These are phyloP conservation scores for Platysternon megacephalum DNA, from an alignment of 2,113 vertebrate species.

Conservation along the genomic window DNA sequence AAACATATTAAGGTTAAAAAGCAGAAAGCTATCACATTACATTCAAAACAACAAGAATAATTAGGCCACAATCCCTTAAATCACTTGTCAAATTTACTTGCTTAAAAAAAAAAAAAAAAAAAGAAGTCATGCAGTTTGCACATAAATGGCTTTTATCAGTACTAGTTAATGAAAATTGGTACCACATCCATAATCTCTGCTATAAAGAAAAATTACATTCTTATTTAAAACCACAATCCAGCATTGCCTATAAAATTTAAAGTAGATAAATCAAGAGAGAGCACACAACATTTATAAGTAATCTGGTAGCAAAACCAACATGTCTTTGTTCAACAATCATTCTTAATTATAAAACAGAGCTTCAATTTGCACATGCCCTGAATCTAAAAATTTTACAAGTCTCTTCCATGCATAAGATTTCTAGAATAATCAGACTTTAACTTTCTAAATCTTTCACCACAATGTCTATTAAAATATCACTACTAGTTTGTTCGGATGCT, in stretches of 20 bases:
- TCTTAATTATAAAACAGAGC: conserved; percentile 26
- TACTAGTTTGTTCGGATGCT: conserved; percentile 37
- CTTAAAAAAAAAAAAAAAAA: not conserved
- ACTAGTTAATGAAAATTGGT: conserved; percentile 9
- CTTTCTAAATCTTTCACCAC: conserved; percentile 30
- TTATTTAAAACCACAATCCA: conserved; percentile 22
- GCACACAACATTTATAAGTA: not conserved
- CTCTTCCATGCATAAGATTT: conserved; percentile 1
- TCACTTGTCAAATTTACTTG: not conserved
- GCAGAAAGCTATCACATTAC: not conserved
- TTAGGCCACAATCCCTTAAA: not conserved
- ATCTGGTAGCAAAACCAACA: not conserved
- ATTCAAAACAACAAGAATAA: not conserved
- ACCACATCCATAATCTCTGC: not conserved
- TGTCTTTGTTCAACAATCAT: conserved; percentile 31
- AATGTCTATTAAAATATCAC: conserved; percentile 23
- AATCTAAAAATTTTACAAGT: not conserved
- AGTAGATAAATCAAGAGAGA: conserved; percentile 10
- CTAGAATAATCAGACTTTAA: not conserved
- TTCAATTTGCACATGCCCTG: not conserved
- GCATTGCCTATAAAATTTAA: not conserved
- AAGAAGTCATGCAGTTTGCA: not conserved
- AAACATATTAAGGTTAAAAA: not conserved
- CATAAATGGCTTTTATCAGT: conserved; percentile 26
- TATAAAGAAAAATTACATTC: conserved; percentile 26